phyloP scores from a whole-genome alignment of 2,888 invertebrate species.

The Noctuana brunneofusca region DNA sequence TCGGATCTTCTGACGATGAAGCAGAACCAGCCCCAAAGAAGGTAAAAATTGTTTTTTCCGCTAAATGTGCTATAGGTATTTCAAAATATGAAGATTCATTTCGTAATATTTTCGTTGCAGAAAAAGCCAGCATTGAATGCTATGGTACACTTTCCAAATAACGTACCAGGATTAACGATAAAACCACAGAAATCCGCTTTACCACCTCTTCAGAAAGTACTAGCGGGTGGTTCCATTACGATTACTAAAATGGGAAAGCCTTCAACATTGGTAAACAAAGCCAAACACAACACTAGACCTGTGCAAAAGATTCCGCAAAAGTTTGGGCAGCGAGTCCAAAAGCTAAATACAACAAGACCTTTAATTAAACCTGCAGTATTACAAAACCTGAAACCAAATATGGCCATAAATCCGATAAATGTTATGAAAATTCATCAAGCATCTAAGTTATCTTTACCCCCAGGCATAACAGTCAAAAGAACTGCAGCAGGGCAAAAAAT shows the following conservation, averaged over 20 bases:
- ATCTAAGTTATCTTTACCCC: conserved; percentile 55
- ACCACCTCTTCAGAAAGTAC: conserved; percentile 40
- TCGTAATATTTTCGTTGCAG: conserved; percentile 44
- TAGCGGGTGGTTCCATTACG: conserved; percentile 43
- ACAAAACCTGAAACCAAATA: conserved; percentile 38
- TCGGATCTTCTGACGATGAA: conserved; percentile 77
- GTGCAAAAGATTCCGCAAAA: conserved; percentile 33
- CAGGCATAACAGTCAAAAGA: conserved; percentile 63
- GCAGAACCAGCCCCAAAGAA: conserved; percentile 66
- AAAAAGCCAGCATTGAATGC: conserved; percentile 61
- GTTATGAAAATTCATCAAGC: conserved; percentile 40
- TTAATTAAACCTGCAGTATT: conserved; percentile 11
- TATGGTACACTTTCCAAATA: conserved; percentile 72
- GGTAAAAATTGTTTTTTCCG: conserved; percentile 46
- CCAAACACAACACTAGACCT: conserved; percentile 42
- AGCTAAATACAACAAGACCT: background rate
- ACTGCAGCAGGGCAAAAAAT: conserved; percentile 42
- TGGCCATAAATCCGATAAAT: conserved; percentile 44
- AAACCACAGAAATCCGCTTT: conserved; percentile 49
- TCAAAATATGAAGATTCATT: background rate
- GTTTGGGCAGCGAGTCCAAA: background rate
- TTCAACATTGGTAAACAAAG: conserved; percentile 44
- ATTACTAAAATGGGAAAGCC: conserved; percentile 34
- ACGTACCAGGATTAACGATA: conserved; percentile 57
- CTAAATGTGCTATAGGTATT: background rate